Evolutionary conservation across 2,113 vertebrate species (phyloP), one percentile per base, ranked within the genome.

Genomic region (Myiozetetes cayanensis): DNA sequence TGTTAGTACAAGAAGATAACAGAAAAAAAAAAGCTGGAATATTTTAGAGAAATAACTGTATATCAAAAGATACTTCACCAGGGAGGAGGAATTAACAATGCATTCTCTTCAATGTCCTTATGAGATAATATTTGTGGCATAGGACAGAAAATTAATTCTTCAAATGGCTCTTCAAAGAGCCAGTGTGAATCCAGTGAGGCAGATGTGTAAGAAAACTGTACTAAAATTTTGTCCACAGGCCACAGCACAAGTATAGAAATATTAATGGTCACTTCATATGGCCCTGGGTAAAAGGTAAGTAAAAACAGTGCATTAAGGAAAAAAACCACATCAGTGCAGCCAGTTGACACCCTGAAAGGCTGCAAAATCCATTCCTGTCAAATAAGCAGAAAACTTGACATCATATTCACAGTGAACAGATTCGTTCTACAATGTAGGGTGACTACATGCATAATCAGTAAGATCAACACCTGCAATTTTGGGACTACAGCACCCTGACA

Each of bases 141-240:
- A 56, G 41, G 50, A 73, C 14, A 91, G 49, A 89, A 71, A 76
- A 86, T 2, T 0, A 68, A 55, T 81, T 73, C 30, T 61, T 72
- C 3, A 4, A 67, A 83, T 0, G 0, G 15, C 16, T 81, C 59
- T 77, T 78, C 1, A 6, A 41, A 43, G 50, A 80, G 37, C 25
- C 37, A 62, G 37, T 6, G 5, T 53, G 33, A 89, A 88, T 41
- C 44, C 35, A 25, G 33, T 27, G 59, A 80, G 19, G 30, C 23
- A 68, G 15, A 63, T 18, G 18, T 22, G 20, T 41, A 89, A 91
- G 71, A 49, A 92, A 89, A 12, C 31, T 63, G 17, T 23, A 47
- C 35, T 66, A 73, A 56, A 59, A 80, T 39, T 55, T 59, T 61
- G 56, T 27, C 23, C 58, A 73, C 30, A 55, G 37, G 58, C 28